A percentile compares a stretch with the other conserved stretches of the same genome.
Evolutionary conservation across 2,113 vertebrate species (phyloP).

Genomic region (Cheirogaleus medius): DNA sequence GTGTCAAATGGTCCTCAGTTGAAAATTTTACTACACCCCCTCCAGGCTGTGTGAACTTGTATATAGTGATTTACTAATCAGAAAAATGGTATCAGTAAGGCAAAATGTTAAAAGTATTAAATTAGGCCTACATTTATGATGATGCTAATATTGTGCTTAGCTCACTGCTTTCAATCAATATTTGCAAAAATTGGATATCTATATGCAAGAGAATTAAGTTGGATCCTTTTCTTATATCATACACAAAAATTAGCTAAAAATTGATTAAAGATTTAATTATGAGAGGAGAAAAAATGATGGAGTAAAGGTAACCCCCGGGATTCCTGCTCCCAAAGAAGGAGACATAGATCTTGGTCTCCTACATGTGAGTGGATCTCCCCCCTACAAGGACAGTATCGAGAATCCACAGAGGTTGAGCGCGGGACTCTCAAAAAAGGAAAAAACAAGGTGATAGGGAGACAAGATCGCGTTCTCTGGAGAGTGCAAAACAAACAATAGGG

Average conservation of each 20-base stretch:
- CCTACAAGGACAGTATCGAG: too few relatives aligned
- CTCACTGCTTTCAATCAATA: neutral
- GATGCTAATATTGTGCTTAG: neutral
- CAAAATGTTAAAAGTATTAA: neutral
- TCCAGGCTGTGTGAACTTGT: neutral
- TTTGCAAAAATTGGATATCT: neutral
- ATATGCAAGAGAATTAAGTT: neutral
- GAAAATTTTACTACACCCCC: neutral
- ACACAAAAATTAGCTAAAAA: neutral
- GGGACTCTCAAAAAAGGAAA: too few relatives aligned
- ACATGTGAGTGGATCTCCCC: too few relatives aligned
- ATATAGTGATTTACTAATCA: neutral
- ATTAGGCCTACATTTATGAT: neutral
- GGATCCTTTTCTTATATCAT: neutral
- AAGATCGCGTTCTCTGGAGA: too few relatives aligned
- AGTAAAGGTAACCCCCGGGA: too few relatives aligned
- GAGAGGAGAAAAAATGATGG: too few relatives aligned
- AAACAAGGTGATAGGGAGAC: too few relatives aligned
- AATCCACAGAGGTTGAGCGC: too few relatives aligned
- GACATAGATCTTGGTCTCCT: too few relatives aligned
- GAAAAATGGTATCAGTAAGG: neutral
- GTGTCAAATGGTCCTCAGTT: neutral
- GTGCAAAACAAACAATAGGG: too few relatives aligned
- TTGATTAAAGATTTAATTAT: neutral
- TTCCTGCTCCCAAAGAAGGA: too few relatives aligned